A percentile compares a stretch with the other conserved stretches of the same genome.
Conservation (phyloP, 2,113 vertebrate genomes). For the Macquaria ambigua region DNA sequence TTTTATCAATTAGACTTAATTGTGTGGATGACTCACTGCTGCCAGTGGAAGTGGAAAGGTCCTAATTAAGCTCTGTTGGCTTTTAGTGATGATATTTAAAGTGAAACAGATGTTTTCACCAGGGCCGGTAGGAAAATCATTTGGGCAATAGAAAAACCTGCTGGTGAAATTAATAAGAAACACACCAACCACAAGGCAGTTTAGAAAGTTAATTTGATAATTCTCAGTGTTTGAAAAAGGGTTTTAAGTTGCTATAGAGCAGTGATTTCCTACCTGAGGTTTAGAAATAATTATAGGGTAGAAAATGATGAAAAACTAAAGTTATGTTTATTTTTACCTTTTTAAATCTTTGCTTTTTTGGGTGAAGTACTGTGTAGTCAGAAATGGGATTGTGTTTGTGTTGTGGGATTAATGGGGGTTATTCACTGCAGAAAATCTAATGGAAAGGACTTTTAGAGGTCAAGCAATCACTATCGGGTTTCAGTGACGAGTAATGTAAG, state of each 20-base stretch:
- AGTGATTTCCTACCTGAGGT: neutral
- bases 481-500: constrained; percentile 40
- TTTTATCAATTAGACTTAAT: neutral
- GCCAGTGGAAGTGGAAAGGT: neutral
- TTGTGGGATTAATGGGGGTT: neutral
- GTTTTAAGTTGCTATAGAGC: neutral
- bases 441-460: constrained; percentile 43
- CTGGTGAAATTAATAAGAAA: neutral
- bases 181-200: neutral
- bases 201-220: neutral
- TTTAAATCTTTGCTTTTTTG: neutral
- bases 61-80: neutral
- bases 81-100: neutral
- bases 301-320: neutral
- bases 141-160: neutral
- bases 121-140: neutral
- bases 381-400: constrained; percentile 9
- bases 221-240: neutral
- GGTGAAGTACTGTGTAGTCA: neutral
- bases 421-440: constrained; percentile 4
- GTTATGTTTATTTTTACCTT: neutral
- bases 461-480: constrained; percentile 34
- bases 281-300: neutral
- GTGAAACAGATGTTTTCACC: neutral
- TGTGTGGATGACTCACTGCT: neutral